Percentiles rank a stretch among this genome's conserved stretches.
Evolutionary conservation across 2,113 vertebrate species (phyloP).

Genomic region (Chamaea fasciata): DNA sequence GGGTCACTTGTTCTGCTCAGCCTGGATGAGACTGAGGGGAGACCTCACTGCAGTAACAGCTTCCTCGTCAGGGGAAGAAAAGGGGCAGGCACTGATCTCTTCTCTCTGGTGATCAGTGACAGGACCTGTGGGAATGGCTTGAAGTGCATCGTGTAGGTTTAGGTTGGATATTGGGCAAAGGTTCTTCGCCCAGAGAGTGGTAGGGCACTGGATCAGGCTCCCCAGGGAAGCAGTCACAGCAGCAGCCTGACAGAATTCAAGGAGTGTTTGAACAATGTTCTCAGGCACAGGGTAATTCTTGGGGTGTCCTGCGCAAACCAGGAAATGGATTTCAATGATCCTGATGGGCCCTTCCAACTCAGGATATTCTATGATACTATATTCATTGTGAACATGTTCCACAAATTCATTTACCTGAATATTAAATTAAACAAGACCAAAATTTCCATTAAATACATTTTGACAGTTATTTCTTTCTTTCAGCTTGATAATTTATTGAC

Average conservation of each 20-base stretch:
- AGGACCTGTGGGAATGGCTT: rapidly evolving
- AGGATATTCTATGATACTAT: not conserved
- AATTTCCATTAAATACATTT: not conserved
- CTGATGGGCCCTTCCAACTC: not conserved
- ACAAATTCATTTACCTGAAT: not conserved
- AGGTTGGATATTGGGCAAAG: not conserved
- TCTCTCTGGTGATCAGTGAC: not conserved
- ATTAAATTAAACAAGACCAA: not conserved
- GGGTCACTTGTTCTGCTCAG: not conserved
- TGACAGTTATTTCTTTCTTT: not conserved
- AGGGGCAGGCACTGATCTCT: not conserved
- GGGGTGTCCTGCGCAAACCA: not conserved
- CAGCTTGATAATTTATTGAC: not conserved
- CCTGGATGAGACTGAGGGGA: not conserved
- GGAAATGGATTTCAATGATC: not conserved
- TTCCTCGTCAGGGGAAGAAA: rapidly evolving
- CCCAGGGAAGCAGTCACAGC: not conserved
- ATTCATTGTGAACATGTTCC: not conserved
- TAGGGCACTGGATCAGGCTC: not conserved
- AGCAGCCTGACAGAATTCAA: not conserved
- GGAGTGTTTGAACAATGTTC: not conserved
- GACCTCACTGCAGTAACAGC: rapidly evolving
- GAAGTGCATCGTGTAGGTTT: not conserved
- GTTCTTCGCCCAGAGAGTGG: rapidly evolving
- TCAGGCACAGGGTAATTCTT: not conserved